Percentiles rank a stretch among this genome's conserved stretches.
Conservation (phyloP, 1,140 invertebrate genomes). For the Penaeus japonicus region DNA sequence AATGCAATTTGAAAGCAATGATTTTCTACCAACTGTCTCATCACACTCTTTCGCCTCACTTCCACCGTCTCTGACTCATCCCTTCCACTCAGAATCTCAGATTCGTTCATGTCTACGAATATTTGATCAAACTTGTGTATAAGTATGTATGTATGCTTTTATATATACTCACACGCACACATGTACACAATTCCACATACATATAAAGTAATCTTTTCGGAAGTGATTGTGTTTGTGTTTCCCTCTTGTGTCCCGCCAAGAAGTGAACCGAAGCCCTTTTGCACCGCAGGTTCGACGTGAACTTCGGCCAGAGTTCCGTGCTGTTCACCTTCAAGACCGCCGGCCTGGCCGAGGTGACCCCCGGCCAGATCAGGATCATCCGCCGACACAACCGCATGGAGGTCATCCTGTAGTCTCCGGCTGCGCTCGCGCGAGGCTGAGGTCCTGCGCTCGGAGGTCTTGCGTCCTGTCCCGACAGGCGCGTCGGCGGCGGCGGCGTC, state of each 20-base stretch:
- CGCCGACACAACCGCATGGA: constrained; percentile 82
- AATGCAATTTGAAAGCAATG: too few relatives aligned
- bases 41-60: too few relatives aligned
- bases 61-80: too few relatives aligned
- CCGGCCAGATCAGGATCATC: constrained; percentile 75
- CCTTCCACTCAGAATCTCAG: too few relatives aligned
- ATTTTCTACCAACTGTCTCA: too few relatives aligned
- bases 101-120: too few relatives aligned
- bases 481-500: too few relatives aligned
- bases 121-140: too few relatives aligned
- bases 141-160: constrained; percentile 3
- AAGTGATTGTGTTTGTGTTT: constrained; percentile 11
- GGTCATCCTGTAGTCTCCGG: constrained; percentile 71
- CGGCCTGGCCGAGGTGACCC: constrained; percentile 73
- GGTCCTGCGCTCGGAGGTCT: neutral
- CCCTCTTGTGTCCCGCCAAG: constrained; percentile 1
- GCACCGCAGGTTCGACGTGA: constrained; percentile 77
- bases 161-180: neutral
- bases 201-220: neutral
- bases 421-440: too few relatives aligned
- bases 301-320: constrained; percentile 81
- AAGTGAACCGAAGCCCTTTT: neutral
- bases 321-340: constrained; percentile 79
- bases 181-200: neutral
- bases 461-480: too few relatives aligned